A percentile compares a stretch with the other conserved stretches of the same genome.
phyloP scores from a whole-genome alignment of 2,113 vertebrate genomes.

The Carlito syrichta region DNA sequence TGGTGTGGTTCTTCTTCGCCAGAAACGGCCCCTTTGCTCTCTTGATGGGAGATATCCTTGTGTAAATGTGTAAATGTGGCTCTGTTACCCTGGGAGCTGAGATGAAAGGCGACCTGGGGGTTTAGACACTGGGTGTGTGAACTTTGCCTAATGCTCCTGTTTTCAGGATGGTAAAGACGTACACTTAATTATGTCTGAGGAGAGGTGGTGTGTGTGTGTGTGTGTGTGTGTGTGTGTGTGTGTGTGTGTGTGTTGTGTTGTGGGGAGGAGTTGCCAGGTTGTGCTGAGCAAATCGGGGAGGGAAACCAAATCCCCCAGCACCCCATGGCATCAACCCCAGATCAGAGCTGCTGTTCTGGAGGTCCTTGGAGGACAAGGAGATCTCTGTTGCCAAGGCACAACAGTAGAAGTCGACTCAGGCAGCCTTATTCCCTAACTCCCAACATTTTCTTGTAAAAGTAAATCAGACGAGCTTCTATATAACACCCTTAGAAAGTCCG shows the following conservation, averaged over 20 bases:
- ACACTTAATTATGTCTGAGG: background rate
- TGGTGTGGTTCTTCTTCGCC: background rate
- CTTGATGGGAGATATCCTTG: background rate
- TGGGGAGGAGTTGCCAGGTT: background rate
- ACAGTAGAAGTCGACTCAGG: background rate
- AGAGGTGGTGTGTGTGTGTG: background rate
- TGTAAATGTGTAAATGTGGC: rapidly evolving
- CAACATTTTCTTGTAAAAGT: background rate
- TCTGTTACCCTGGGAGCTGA: background rate
- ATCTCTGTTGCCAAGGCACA: background rate
- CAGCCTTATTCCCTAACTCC: background rate
- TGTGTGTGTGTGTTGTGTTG: background rate
- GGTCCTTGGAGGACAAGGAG: background rate
- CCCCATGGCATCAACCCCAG: rapidly evolving
- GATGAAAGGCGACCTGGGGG: background rate
- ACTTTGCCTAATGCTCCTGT: background rate
- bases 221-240: background rate
- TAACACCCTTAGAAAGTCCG: background rate
- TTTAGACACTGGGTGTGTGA: background rate
- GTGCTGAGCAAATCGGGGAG: background rate
- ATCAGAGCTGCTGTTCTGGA: background rate
- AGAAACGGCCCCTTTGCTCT: background rate
- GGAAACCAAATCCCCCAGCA: background rate
- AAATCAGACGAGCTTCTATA: background rate
- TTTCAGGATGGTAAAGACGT: background rate